These are phyloP conservation scores for Channa argus DNA, from an alignment of 2,113 vertebrate genomes.

Conservation along the genomic window DNA sequence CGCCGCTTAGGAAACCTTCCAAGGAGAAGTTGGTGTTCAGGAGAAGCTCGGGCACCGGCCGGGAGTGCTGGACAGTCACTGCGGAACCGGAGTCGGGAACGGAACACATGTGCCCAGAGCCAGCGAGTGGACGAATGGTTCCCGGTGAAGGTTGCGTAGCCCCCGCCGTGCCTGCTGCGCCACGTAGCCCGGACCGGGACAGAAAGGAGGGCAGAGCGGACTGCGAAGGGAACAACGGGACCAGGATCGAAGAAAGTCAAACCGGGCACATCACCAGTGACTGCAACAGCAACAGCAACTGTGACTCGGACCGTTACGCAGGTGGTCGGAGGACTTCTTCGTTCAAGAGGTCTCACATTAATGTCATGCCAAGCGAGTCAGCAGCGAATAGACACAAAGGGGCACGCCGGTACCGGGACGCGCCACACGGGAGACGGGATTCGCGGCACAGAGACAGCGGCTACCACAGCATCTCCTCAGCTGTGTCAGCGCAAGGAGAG, in stretches of 20 bases:
- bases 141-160: constrained; percentile 50
- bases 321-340: constrained; percentile 35
- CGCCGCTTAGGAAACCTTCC: constrained; percentile 56
- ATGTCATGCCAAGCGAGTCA: constrained; percentile 28
- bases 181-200: constrained; percentile 62
- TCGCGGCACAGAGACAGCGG: constrained; percentile 33
- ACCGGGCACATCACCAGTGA: constrained; percentile 14
- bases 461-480: constrained; percentile 30
- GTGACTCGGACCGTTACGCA: constrained; percentile 41
- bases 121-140: constrained; percentile 22
- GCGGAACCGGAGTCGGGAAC: constrained; percentile 1
- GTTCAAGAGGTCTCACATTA: constrained; percentile 11
- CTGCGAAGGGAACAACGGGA: constrained; percentile 7
- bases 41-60: constrained; percentile 56
- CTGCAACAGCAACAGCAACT: constrained; percentile 24
- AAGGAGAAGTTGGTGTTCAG: constrained; percentile 68
- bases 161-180: constrained; percentile 50
- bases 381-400: constrained; percentile 27
- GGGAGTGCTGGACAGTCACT: constrained; percentile 40
- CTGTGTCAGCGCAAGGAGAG: neutral
- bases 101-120: constrained; percentile 25
- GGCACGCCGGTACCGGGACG: constrained; percentile 39
- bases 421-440: constrained; percentile 16
- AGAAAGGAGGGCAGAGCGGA: constrained; percentile 1
- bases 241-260: constrained; percentile 1